Conservation (phyloP, 2,113 vertebrate genomes). For the Malaclemys terrapin region DNA sequence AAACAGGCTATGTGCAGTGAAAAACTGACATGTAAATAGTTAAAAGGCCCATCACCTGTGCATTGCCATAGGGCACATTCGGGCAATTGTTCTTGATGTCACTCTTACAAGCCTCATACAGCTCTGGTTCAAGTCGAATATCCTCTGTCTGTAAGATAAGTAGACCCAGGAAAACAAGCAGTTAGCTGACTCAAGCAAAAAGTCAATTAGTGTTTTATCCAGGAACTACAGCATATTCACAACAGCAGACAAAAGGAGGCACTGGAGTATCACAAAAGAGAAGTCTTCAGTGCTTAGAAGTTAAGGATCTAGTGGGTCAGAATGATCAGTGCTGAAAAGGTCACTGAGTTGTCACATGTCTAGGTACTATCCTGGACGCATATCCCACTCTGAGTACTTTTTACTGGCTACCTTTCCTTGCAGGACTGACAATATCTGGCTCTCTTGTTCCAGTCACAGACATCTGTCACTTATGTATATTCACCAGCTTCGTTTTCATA, state of each 20-base stretch:
- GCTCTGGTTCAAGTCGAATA: conserved; percentile 94
- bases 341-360: background rate
- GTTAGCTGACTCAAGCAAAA: background rate
- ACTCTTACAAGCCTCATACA: conserved; percentile 92
- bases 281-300: background rate
- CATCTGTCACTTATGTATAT: background rate
- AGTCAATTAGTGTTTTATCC: background rate
- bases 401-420: background rate
- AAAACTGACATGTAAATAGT: conserved; percentile 44
- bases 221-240: background rate
- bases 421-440: background rate
- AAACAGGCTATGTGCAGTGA: background rate
- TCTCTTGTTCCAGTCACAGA: background rate
- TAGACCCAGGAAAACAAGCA: background rate
- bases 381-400: background rate
- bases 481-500: background rate
- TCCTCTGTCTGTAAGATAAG: conserved; percentile 89
- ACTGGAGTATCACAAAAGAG: background rate
- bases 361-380: background rate
- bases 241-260: background rate
- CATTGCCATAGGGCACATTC: conserved; percentile 92
- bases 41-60: conserved; percentile 85
- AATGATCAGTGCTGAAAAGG: background rate
- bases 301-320: background rate
- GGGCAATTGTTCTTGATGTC: conserved; percentile 92